phyloP scores from a whole-genome alignment of 2,113 vertebrate genomes.

The Tautogolabrus adspersus region DNA sequence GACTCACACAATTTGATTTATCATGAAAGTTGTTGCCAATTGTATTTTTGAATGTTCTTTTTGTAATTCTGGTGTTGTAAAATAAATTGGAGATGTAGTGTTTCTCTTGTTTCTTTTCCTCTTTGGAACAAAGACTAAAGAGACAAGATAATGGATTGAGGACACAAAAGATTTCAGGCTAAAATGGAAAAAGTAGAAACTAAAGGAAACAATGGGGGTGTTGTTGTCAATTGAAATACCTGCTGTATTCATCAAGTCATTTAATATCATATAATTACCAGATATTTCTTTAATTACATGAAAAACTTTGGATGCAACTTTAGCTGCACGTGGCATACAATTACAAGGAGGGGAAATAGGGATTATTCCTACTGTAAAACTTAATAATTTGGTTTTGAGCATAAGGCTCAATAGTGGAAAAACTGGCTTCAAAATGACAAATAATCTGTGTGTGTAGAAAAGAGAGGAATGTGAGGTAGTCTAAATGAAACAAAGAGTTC shows the following conservation, averaged over 20 bases:
- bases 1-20: not conserved
- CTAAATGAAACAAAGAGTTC: too few relatives aligned
- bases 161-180: not conserved
- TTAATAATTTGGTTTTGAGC: not conserved
- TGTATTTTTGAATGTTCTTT: not conserved
- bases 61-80: not conserved
- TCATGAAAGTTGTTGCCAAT: not conserved
- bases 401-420: not conserved
- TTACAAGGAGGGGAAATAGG: not conserved
- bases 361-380: not conserved
- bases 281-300: slow-evolving; percentile 9
- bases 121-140: not conserved
- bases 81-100: not conserved
- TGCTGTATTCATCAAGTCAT: not conserved
- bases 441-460: too few relatives aligned
- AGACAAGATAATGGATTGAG: not conserved
- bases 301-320: not conserved
- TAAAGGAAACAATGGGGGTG: not conserved
- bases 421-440: too few relatives aligned
- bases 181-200: not conserved
- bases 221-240: not conserved
- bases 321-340: not conserved
- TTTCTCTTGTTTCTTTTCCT: not conserved
- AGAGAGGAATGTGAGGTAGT: too few relatives aligned
- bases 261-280: not conserved